These are phyloP conservation scores for Lepus americanus DNA, from an alignment of 2,113 vertebrate genomes.

Conservation along the genomic window DNA sequence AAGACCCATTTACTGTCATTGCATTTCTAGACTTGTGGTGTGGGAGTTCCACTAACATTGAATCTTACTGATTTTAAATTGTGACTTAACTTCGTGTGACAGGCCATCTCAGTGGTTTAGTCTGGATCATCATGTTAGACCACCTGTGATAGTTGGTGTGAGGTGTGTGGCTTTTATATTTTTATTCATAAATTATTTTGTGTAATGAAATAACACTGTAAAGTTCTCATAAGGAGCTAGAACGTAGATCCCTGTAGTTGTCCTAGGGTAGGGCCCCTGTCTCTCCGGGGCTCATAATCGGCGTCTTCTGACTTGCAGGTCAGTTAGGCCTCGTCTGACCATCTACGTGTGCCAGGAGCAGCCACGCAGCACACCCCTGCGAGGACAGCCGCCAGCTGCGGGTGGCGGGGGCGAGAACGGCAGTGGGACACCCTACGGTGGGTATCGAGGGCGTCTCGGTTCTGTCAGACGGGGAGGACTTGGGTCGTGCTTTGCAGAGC, in stretches of 20 bases:
- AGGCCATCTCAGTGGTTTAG: conserved; percentile 65
- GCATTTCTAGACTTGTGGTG: conserved; percentile 35
- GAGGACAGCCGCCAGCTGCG: conserved; percentile 86
- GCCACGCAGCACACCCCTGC: conserved; percentile 84
- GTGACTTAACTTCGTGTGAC: conserved; percentile 67
- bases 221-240: not conserved
- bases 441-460: fast-evolving
- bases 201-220: not conserved
- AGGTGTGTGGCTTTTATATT: conserved; percentile 74
- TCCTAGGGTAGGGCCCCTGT: not conserved
- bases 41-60: conserved; percentile 68
- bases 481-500: not conserved
- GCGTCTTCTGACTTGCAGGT: conserved; percentile 87
- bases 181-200: conserved; percentile 48
- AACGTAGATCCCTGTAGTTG: not conserved
- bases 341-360: conserved; percentile 94
- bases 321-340: conserved; percentile 94
- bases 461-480: fast-evolving
- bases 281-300: not conserved
- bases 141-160: conserved; percentile 75
- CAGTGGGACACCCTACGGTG: conserved; percentile 92
- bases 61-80: conserved; percentile 46
- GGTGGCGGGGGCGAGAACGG: conserved; percentile 88
- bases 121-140: conserved; percentile 56
- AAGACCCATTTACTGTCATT: not conserved